These are phyloP conservation scores for Agriopis leucophaearia DNA, from an alignment of 2,888 invertebrate genomes.

Conservation along the genomic window DNA sequence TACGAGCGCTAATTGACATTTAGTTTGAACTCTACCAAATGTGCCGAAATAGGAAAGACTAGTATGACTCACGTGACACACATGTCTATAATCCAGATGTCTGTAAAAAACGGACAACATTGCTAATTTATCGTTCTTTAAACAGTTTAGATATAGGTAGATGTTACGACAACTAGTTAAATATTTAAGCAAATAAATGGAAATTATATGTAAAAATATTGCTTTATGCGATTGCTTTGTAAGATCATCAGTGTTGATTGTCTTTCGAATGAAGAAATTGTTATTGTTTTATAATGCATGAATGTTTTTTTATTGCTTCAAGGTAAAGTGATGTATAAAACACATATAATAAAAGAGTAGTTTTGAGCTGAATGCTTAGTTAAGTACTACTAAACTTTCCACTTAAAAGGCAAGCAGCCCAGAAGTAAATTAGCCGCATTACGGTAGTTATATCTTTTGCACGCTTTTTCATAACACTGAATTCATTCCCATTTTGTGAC, in stretches of 20 bases:
- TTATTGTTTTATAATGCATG: conserved; percentile 15
- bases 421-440: conserved; percentile 16
- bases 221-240: not conserved
- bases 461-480: conserved; percentile 43
- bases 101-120: conserved; percentile 7
- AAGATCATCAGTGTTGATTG: not conserved
- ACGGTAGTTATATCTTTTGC: conserved; percentile 26
- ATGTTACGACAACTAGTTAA: conserved; percentile 19
- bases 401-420: conserved; percentile 8
- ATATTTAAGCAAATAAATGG: conserved; percentile 18
- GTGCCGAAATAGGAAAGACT: conserved; percentile 38
- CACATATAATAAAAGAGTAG: not conserved
- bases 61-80: conserved; percentile 39
- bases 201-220: not conserved
- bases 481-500: conserved; percentile 33
- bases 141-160: conserved; percentile 11
- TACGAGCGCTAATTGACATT: conserved; percentile 39
- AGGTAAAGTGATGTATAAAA: not conserved
- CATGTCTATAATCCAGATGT: conserved; percentile 10
- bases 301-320: not conserved
- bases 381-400: conserved; percentile 8
- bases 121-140: conserved; percentile 9
- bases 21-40: conserved; percentile 37
- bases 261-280: too few species aligned
- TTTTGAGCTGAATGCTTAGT: not conserved